Evolutionary conservation across 2,113 vertebrate genomes (phyloP).

Genomic region (Arizona elegans): DNA sequence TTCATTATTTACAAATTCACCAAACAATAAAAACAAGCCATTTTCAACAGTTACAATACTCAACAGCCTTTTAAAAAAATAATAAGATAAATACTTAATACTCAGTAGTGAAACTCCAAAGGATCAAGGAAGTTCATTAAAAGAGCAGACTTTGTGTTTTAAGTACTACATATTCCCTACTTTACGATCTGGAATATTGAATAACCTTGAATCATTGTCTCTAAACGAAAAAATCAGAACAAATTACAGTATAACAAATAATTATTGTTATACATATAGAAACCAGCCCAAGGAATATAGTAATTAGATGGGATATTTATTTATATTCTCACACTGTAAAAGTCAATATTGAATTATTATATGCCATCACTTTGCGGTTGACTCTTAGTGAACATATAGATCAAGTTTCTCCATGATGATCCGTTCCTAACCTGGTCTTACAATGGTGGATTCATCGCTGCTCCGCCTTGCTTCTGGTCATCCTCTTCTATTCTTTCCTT

Average conservation of each 20-base stretch:
- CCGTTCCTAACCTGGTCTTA: not conserved
- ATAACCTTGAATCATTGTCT: not conserved
- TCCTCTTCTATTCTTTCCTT: not conserved
- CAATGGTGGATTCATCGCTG: not conserved
- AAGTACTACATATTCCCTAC: not conserved
- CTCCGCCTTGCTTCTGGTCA: not conserved
- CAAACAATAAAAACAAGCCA: not conserved
- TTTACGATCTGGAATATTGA: not conserved
- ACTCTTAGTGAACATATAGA: not conserved
- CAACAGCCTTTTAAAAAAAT: not conserved
- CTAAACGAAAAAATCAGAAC: not conserved
- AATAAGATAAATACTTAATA: not conserved
- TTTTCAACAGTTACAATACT: not conserved
- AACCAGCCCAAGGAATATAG: not conserved
- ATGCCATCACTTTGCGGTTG: not conserved
- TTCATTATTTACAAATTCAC: not conserved
- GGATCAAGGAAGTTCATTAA: not conserved
- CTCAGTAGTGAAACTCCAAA: not conserved
- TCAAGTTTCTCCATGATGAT: not conserved
- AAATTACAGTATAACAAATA: not conserved
- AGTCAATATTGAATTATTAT: not conserved
- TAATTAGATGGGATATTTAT: not conserved
- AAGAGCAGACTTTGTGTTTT: not conserved
- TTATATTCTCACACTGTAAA: not conserved
- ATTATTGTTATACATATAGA: not conserved